Percentiles rank a stretch among this genome's conserved stretches.
phyloP scores from a whole-genome alignment of 2,113 vertebrate species.

The Nycticryphes semicollaris region DNA sequence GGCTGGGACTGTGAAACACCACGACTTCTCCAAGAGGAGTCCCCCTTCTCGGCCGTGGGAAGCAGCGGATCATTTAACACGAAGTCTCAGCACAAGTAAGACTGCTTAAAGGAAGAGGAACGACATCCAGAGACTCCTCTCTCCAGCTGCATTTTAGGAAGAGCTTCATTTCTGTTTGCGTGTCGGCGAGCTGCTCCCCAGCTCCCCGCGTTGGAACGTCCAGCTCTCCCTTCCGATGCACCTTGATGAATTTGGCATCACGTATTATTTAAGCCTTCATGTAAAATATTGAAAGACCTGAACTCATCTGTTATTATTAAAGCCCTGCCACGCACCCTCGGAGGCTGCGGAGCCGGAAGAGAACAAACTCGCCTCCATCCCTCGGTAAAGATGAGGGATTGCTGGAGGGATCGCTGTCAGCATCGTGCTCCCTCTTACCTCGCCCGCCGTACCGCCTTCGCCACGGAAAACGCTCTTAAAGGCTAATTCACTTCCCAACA shows the following conservation, averaged over 20 bases:
- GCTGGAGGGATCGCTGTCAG: conserved; percentile 48
- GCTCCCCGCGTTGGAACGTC: not conserved
- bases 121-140: not conserved
- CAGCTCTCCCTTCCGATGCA: not conserved
- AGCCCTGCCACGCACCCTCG: conserved; percentile 11
- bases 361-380: conserved; percentile 58
- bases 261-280: conserved; percentile 57
- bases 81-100: not conserved
- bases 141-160: not conserved
- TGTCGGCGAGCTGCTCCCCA: not conserved
- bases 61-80: not conserved
- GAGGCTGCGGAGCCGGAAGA: conserved; percentile 28
- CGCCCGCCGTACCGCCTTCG: not conserved
- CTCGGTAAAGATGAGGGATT: conserved; percentile 57
- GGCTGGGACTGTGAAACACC: not conserved
- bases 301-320: conserved; percentile 54
- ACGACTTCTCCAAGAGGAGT: not conserved
- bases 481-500: conserved; percentile 56
- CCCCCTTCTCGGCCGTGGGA: not conserved
- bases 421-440: not conserved
- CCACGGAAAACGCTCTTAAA: conserved; percentile 20
- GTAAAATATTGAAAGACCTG: conserved; percentile 58
- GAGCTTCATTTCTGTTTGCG: not conserved
- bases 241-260: conserved; percentile 58
- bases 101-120: not conserved